Base-by-base conservation (phyloP, 1,140 invertebrate species). In the Bombus balteatus region DNA sequence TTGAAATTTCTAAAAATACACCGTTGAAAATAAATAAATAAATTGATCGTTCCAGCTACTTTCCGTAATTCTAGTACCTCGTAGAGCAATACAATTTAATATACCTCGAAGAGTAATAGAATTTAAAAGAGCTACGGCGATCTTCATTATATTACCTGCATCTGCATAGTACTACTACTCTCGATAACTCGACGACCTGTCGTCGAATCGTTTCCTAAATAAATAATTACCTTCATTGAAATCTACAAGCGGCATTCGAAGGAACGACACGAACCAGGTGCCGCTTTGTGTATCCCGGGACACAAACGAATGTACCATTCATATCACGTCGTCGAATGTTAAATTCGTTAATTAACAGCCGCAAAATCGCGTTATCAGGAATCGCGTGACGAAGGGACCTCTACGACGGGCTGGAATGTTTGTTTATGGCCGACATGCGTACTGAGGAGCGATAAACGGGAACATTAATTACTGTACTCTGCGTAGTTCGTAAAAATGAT, bases 311-410 rank as follows among this genome's bases (percentile, higher is more conserved):
- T 39, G 34, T 32, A 18, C 41, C 72, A 37, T 72, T 77, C 5
- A 25, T 15, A 8, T 2, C 78, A 32, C 25, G 34, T 32, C 13
- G 34, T 34, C 65, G n/a, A 43, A 41, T 8, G 66, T 57, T 84
- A 72, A 53, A 80, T 57, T 72, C 53, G 83, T 79, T 84, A 84
- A 84, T 84, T 84, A 84, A 37, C 53, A 62, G 32, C 53, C 47
- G 13, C 28, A 66, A 43, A 78, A 84, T 78, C 82, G 12, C 39
- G 47, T 72, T 84, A 84, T 84, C 83, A 47, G 15, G 6, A 79
- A 72, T 79, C 83, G 53, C 53, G 66, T 72, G 76, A 72, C 32
- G 75, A 41, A 83, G 32, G 8, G 22, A 1, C 22, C 43, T 1
- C 53, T 32, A 22, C 62, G 59, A 37, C 59, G 15, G 25, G 4